These are phyloP conservation scores for Polyodon spathula DNA, from an alignment of 2,113 vertebrate genomes.

Conservation along the genomic window DNA sequence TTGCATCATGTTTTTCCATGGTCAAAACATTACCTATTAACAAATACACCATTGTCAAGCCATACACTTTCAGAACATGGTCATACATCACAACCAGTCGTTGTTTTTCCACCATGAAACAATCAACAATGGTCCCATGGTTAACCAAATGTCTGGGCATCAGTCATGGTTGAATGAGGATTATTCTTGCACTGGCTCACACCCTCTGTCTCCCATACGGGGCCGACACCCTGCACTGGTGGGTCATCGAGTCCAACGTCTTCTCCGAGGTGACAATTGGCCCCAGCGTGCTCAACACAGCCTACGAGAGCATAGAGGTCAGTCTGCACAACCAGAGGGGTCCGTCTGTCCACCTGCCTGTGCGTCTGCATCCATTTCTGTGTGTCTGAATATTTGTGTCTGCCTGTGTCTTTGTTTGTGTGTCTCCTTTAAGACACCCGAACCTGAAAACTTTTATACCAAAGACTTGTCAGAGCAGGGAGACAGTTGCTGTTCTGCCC, in stretches of 20 bases:
- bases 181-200: background rate
- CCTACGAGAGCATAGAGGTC: slow-evolving; percentile 82
- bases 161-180: background rate
- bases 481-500: too few relatives aligned
- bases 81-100: too few relatives aligned
- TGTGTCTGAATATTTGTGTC: background rate
- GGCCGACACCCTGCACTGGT: slow-evolving; percentile 85
- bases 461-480: too few relatives aligned
- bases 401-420: background rate
- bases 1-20: too few relatives aligned
- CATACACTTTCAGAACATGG: too few relatives aligned
- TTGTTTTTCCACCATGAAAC: too few relatives aligned
- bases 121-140: too few relatives aligned
- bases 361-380: background rate
- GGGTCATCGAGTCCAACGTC: slow-evolving; percentile 87
- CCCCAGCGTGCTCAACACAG: slow-evolving; percentile 60
- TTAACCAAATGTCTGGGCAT: too few relatives aligned
- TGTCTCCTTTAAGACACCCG: background rate
- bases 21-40: too few relatives aligned
- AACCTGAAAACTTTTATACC: too few relatives aligned
- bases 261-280: slow-evolving; percentile 81
- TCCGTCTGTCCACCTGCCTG: too few relatives aligned
- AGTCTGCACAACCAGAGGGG: background rate
- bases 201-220: slow-evolving; percentile 54
- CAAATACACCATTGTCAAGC: too few relatives aligned